Evolutionary conservation across 2,113 vertebrate genomes (phyloP).

Genomic region (Felis chaus): DNA sequence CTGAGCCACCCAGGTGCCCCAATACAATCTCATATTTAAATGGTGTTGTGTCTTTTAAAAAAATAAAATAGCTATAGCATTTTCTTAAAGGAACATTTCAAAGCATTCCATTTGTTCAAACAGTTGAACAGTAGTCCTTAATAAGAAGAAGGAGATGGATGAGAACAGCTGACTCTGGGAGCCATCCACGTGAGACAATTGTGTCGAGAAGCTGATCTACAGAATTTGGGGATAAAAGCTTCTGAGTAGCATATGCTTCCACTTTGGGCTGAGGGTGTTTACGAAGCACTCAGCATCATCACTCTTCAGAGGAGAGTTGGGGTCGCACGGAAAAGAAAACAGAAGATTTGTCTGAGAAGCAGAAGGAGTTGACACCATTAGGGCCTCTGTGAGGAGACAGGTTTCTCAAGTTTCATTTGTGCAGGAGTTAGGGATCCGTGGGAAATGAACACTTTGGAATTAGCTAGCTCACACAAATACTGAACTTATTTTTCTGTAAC

Average conservation of each 20-base stretch:
- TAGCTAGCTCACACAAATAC: conserved; percentile 37
- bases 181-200: background rate
- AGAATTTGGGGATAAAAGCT: conserved; percentile 25
- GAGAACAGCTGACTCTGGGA: background rate
- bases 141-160: conserved; percentile 32
- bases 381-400: background rate
- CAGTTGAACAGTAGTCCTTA: conserved; percentile 32
- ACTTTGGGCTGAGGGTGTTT: conserved; percentile 40
- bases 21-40: background rate
- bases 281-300: conserved; percentile 9
- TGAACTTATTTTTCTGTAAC: conserved; percentile 40
- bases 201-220: conserved; percentile 23
- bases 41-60: background rate
- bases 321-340: conserved; percentile 42
- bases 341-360: conserved; percentile 12
- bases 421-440: conserved; percentile 40
- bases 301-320: conserved; percentile 35
- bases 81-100: background rate
- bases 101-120: conserved; percentile 43
- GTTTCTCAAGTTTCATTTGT: conserved; percentile 47
- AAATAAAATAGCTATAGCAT: background rate
- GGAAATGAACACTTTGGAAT: conserved; percentile 18
- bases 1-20: too few species aligned
- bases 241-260: conserved; percentile 31
- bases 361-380: conserved; percentile 40